Conservation (phyloP, 2,888 invertebrate species). For the Pyrocoelia pectoralis region DNA sequence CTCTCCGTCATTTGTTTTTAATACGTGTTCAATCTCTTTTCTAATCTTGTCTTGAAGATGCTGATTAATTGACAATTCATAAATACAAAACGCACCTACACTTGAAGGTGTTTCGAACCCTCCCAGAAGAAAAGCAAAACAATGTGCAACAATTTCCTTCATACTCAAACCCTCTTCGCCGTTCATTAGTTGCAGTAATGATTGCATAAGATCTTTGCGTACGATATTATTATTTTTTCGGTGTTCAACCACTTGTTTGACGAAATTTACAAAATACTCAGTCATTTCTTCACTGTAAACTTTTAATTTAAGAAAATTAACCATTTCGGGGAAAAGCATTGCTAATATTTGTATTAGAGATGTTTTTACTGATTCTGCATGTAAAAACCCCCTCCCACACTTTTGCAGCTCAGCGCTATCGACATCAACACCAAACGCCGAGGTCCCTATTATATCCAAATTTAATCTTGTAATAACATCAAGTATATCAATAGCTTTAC, state of each 20-base stretch:
- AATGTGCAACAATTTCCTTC: slow-evolving; percentile 38
- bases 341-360: background rate
- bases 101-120: slow-evolving; percentile 57
- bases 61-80: slow-evolving; percentile 61
- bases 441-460: too few relatives aligned
- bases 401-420: too few relatives aligned
- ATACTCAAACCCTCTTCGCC: slow-evolving; percentile 26
- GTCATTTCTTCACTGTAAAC: background rate
- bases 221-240: slow-evolving; percentile 10
- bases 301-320: background rate
- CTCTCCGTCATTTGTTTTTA: slow-evolving; percentile 43
- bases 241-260: slow-evolving; percentile 6
- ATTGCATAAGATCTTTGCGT: slow-evolving; percentile 15
- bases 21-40: slow-evolving; percentile 56
- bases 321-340: background rate
- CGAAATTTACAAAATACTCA: slow-evolving; percentile 3
- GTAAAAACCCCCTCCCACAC: background rate
- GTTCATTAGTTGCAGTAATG: slow-evolving; percentile 12
- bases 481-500: too few relatives aligned
- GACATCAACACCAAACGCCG: too few relatives aligned
- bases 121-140: slow-evolving; percentile 50
- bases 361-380: background rate
- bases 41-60: slow-evolving; percentile 58
- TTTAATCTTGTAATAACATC: too few relatives aligned
- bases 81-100: slow-evolving; percentile 60